Evolutionary conservation across 2,888 invertebrate genomes (phyloP), one percentile per base, ranked within the genome.

Genomic region (Drosophila koepferae): DNA sequence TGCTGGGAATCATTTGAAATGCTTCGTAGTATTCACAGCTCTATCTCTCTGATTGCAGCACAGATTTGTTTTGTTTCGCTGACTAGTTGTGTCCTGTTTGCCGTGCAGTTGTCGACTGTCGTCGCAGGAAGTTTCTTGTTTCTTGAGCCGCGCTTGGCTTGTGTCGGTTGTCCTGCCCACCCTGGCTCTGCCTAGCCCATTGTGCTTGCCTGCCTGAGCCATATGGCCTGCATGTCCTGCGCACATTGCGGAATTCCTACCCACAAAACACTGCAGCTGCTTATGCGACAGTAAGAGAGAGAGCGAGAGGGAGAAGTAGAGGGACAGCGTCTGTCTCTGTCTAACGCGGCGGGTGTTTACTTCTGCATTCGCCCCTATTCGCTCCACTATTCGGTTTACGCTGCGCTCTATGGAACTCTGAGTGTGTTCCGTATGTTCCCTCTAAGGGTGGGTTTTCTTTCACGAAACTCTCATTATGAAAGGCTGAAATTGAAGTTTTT

Each of bases 201-300:
- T 75, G 59, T 75, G 75, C 48, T 46, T 63, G 51, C 55, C 34
- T 55, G 60, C 63, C 16, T 40, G 38, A 68, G 65, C 77, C 89
- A 86, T 86, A 86, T 86, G 85, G 76, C 68, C 68, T 64, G 71
- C 85, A 86, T 75, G 75, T 84, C 71, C 82, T 81, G 77, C 79
- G 84, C 85, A 86, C 79, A 89, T 84, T 86, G 85, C 87, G 82
- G 85, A 85, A 89, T 86, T 89, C 71, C 85, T 74, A 67, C 72
- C 71, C 86, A 63, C 81, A 48, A 69, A 28, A 28, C 28, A 58
- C 70, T 81, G 85, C 85, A 89, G 85, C 87, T 73, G 85, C 60
- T 62, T 44, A 61, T 58, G 48, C 40, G 9, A 5, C 16, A 48
- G 28, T 20, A 20, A 12, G n/a, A 23, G 61, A 41, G n/a, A 43